Evolutionary conservation across 64 coral and sea anemone genomes (phyloP), one percentile per base, ranked within the genome.

Genomic region (Acropora tenuis): DNA sequence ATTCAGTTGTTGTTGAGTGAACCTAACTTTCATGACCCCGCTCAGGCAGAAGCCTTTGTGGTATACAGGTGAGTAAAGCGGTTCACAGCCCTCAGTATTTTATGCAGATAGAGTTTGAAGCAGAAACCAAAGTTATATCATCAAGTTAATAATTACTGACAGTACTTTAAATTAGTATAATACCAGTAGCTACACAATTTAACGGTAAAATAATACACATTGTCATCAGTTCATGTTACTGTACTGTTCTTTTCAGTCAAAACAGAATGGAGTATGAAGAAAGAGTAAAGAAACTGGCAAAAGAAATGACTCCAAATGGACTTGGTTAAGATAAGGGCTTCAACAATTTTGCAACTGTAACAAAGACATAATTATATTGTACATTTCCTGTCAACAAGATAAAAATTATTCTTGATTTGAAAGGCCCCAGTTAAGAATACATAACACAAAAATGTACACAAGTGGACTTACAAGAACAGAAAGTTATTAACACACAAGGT

Each of bases 11-110:
- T 99, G 15, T 47, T 99, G 16, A 77, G 82, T 85, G 97, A 99
- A 80, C 97, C 97, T 15, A 99, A 99, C 50, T 99, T 99, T 30
- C 88, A 91, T 4, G 94, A 99, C 12, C 97, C 97, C n/a, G 94
- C 97, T 30, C 97, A 99, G 52, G 97, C 97, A 43, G 97, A 99
- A 77, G 97, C 97, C 0, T 90, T 90, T 92, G 91, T 86, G 48
- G 76, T 99, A 0, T 81, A 88, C 74, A 91, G 87, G 93, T 98
- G 18, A 84, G 89, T 81, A 60, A 9, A 13, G 55, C 20, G 5
- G 7, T 55, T 40, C 30, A 30, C 30, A 30, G 30, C 30, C 30
- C 30, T 30, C 30, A 30, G 30, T 30, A 30, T 30, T 30, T 30
- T 30, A 30, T 30, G 30, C 30, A 30, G 30, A 30, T 30, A 30